These are phyloP conservation scores for Pomatorhinus ruficollis DNA, from an alignment of 2,113 vertebrate species.

Conservation along the genomic window DNA sequence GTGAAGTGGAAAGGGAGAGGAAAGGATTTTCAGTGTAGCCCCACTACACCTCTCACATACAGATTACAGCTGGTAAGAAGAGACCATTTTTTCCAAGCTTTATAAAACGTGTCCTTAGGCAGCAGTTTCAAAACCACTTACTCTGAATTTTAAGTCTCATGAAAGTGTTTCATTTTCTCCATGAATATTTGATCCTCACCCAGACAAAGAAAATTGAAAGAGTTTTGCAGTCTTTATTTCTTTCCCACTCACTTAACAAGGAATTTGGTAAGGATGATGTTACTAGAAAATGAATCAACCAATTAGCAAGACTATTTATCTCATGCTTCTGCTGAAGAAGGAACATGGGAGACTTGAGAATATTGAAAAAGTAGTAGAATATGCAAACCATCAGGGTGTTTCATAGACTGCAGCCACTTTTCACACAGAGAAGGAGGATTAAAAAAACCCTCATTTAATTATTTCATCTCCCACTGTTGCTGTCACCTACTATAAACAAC, in stretches of 20 bases:
- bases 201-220: not conserved
- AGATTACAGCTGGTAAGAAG: not conserved
- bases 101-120: not conserved
- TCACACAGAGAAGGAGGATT: not conserved
- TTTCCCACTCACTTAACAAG: not conserved
- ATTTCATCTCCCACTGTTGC: not conserved
- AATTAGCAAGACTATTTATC: not conserved
- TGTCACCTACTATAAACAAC: conserved; percentile 38
- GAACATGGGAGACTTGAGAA: not conserved
- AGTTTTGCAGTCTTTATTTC: not conserved
- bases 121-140: not conserved
- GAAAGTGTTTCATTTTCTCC: not conserved
- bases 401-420: not conserved
- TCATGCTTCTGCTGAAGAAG: not conserved
- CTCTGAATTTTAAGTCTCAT: not conserved
- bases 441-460: conserved; percentile 13
- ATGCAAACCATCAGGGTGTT: not conserved
- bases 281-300: not conserved
- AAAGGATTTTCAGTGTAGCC: not conserved
- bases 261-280: not conserved
- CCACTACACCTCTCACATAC: not conserved
- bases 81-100: not conserved
- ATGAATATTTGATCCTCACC: not conserved
- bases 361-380: not conserved
- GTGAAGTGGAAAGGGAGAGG: not conserved